Evolutionary conservation across 1,140 invertebrate species (phyloP), one percentile per base, ranked within the genome.

Genomic region (Dendroctonus ponderosae): DNA sequence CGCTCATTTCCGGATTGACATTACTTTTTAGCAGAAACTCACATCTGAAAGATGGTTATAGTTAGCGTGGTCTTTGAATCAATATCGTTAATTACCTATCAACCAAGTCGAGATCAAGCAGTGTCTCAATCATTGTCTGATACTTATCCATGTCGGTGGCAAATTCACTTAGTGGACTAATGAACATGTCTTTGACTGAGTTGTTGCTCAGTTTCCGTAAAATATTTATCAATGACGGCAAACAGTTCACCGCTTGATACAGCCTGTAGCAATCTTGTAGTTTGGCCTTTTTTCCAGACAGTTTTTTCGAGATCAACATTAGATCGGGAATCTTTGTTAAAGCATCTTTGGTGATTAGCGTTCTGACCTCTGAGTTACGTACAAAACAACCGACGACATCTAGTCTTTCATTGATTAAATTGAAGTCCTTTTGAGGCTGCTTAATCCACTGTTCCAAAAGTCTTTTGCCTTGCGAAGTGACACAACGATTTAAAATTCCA

Each of bases 381-480:
- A 93, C 77, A 9, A 92, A 77, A 58, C 86, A 78, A 77, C 96
- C 88, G 0, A 99, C 95, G 12, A 97, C 82, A 71, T 98, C 91
- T 50, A 95, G 85, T 8, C 97, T 82, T 78, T 98, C 94, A 71
- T 93, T 91, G 75, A 94, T 90, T 5, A 86, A 79, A 72, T 87
- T 82, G 39, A 86, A 79, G 73, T 96, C 93, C 49, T 89, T 85
- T 11, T 97, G 81, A 0, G 96, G 96, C 75, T 97, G 94, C 72
- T 94, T 91, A 3, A 98, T 82, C 95, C 95, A 98, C 77, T 95
- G 90, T 5, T 88, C 85, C 67, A 98, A 80, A 2, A 98, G 80
- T 37, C 89, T 85, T 72, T 80, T 87, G 5, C 96, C 75, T 71
- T 93, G 92, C 12, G 89, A 80, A 0, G 96, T 97, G 50, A 89